phyloP scores from a whole-genome alignment of 2,797 vertebrate genomes.

The Pyrocephalus nanus region DNA sequence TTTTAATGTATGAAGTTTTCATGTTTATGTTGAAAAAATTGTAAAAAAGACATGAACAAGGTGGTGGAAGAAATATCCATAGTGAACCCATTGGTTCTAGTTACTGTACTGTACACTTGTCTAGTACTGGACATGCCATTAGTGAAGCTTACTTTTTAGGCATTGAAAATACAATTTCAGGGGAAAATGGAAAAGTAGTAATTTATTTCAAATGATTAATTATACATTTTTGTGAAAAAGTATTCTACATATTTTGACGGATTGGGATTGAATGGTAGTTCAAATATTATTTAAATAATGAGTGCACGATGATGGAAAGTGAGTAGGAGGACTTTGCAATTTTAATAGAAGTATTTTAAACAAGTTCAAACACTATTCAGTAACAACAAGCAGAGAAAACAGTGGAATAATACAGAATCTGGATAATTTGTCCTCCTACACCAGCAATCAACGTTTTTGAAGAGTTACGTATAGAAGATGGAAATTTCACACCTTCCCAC shows the following conservation, averaged over 20 bases:
- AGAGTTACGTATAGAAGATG: background rate
- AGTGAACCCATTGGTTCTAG: background rate
- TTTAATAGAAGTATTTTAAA: slow-evolving; percentile 10
- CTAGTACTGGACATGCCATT: background rate
- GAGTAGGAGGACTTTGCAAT: background rate
- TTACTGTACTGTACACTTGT: background rate
- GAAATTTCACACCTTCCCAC: background rate
- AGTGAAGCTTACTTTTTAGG: background rate
- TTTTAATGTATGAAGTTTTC: background rate
- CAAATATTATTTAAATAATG: background rate
- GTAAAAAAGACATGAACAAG: background rate
- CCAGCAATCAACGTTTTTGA: background rate
- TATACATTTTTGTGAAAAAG: background rate
- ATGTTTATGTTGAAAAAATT: background rate
- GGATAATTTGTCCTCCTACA: background rate
- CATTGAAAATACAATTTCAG: background rate
- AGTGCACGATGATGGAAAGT: background rate
- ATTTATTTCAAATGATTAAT: background rate
- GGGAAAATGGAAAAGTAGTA: background rate
- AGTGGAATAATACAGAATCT: background rate
- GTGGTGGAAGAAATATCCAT: background rate
- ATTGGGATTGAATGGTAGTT: background rate
- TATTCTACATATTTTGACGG: background rate
- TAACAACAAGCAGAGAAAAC: background rate
- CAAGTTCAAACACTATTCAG: background rate